Evolutionary conservation across 2,888 invertebrate species (phyloP).

Genomic region (Melanostoma mellinum): DNA sequence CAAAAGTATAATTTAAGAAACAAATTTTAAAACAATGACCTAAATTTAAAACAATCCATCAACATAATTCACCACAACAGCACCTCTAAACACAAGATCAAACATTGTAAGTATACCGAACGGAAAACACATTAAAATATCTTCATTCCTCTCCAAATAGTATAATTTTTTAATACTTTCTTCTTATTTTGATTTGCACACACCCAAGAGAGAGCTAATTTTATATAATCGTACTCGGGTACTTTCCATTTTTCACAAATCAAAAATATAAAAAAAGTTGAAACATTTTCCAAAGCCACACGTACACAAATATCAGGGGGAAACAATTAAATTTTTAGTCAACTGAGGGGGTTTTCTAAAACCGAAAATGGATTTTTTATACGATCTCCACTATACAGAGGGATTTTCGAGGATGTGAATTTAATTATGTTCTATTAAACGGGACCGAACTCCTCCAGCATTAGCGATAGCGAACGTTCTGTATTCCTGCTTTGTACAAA

Average conservation of each 20-base stretch:
- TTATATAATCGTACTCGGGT: conserved; percentile 69
- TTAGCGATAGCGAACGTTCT: conserved; percentile 13
- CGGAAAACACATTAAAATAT: conserved; percentile 54
- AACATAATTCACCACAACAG: conserved; percentile 66
- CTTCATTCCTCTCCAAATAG: conserved; percentile 67
- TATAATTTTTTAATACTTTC: conserved; percentile 60
- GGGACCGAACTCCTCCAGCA: conserved; percentile 53
- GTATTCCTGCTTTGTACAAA: conserved; percentile 31
- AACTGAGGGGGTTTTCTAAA: conserved; percentile 11
- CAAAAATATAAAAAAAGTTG: conserved; percentile 22
- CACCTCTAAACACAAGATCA: conserved; percentile 63
- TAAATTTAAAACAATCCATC: conserved; percentile 71
- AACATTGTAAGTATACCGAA: conserved; percentile 53
- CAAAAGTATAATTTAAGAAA: conserved; percentile 27
- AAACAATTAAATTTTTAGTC: conserved; percentile 9
- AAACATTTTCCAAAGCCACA: conserved; percentile 48
- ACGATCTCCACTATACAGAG: background rate
- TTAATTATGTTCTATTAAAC: conserved; percentile 11
- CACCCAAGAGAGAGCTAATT: conserved; percentile 67
- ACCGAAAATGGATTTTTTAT: conserved; percentile 26
- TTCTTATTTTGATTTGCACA: conserved; percentile 60
- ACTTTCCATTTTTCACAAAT: conserved; percentile 65
- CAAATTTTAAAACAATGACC: conserved; percentile 66
- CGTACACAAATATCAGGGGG: conserved; percentile 12
- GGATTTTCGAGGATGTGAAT: conserved; percentile 12